Conservation (phyloP, 2,888 invertebrate genomes). For the Xanthorhoe designata region DNA sequence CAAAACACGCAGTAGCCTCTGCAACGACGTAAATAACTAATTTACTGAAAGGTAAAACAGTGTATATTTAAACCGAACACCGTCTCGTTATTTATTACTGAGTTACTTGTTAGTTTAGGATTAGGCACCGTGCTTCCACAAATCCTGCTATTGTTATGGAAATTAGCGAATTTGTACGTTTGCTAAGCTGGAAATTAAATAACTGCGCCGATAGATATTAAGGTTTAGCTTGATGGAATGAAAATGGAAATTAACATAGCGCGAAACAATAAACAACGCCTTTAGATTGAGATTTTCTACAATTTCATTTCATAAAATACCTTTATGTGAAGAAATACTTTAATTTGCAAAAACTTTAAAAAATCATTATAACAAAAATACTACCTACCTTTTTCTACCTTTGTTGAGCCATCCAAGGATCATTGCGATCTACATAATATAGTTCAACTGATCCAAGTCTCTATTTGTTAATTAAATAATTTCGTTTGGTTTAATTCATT, state of each 20-base stretch:
- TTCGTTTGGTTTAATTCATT: no score
- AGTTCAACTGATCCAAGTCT: no score
- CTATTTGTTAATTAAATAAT: no score
- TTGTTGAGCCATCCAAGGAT: no score
- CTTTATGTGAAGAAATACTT: no score
- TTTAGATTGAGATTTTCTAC: background rate
- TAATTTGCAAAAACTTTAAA: no score
- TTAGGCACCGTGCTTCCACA: conserved; percentile 38
- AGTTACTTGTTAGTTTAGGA: conserved; percentile 47
- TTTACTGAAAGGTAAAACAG: conserved; percentile 31
- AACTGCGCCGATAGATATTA: conserved; percentile 22
- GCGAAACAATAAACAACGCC: background rate
- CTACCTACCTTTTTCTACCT: no score
- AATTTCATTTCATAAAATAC: background rate
- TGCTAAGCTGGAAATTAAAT: conserved; percentile 41
- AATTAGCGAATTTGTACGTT: conserved; percentile 32
- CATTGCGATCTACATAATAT: no score
- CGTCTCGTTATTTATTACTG: conserved; percentile 43
- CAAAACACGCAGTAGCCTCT: conserved; percentile 14
- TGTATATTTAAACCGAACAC: conserved; percentile 33
- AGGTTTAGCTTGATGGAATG: conserved; percentile 18
- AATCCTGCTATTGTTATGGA: conserved; percentile 43
- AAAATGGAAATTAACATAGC: conserved; percentile 4
- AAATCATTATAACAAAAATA: no score
- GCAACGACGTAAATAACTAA: conserved; percentile 21